These are phyloP conservation scores for Pollenia labialis DNA, from an alignment of 2,888 invertebrate genomes.

Conservation along the genomic window DNA sequence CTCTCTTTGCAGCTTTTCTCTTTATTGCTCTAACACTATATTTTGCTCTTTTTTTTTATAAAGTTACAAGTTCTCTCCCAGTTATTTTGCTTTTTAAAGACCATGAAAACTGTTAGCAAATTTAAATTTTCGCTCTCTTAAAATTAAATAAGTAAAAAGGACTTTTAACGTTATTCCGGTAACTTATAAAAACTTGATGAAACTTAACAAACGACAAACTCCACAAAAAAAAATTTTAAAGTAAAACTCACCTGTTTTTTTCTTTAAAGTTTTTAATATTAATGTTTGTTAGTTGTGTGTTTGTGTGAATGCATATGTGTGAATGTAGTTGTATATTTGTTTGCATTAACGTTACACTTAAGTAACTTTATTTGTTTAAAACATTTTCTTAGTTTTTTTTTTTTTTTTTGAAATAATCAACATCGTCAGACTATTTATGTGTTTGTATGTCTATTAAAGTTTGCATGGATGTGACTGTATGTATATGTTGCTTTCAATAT, in stretches of 20 bases:
- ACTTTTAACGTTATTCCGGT: background rate
- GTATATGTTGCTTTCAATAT: conserved; percentile 5
- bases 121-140: background rate
- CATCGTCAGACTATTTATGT: background rate
- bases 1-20: background rate
- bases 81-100: background rate
- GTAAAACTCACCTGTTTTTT: conserved; percentile 40
- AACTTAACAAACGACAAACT: conserved; percentile 25
- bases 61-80: background rate
- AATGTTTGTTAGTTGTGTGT: background rate
- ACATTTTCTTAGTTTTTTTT: conserved; percentile 15
- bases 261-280: background rate
- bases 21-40: background rate
- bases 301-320: background rate
- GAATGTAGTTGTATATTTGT: background rate
- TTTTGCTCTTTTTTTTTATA: no score
- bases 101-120: conserved; percentile 24
- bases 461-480: background rate
- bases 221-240: conserved; percentile 18
- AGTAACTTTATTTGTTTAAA: conserved; percentile 26
- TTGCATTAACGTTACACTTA: conserved; percentile 20
- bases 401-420: conserved; percentile 3
- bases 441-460: background rate
- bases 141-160: background rate
- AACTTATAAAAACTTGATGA: background rate